A percentile compares a stretch with the other conserved stretches of the same genome.
phyloP scores from a whole-genome alignment of 2,113 vertebrate genomes.

The Columbina picui region DNA sequence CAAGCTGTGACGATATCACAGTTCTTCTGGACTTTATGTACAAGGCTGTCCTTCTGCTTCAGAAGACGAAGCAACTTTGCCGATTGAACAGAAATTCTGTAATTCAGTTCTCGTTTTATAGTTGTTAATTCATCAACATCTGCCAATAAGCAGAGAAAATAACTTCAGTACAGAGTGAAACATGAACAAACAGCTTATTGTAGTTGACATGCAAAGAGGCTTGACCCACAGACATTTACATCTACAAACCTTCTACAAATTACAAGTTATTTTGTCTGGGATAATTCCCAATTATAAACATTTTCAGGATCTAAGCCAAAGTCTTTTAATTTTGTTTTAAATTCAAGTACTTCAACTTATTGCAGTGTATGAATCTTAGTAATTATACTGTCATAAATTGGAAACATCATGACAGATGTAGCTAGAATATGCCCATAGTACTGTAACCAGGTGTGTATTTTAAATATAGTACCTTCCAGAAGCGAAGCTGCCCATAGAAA shows the following conservation, averaged over 20 bases:
- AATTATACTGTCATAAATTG: not conserved
- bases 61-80: conserved; percentile 91
- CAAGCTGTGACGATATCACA: conserved; percentile 93
- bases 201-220: not conserved
- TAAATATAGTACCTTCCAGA: not conserved
- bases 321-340: not conserved
- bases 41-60: conserved; percentile 88
- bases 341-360: not conserved
- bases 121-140: conserved; percentile 82
- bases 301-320: not conserved
- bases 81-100: conserved; percentile 87
- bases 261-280: not conserved
- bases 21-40: conserved; percentile 90
- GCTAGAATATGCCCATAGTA: fast-evolving
- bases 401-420: not conserved
- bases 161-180: not conserved
- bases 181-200: not conserved
- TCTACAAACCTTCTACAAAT: not conserved
- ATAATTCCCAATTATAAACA: not conserved
- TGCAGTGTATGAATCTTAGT: not conserved
- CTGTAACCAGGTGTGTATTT: not conserved
- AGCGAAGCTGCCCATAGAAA: not conserved
- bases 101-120: conserved; percentile 87
- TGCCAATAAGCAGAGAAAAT: conserved; percentile 67
- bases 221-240: not conserved